Base-by-base conservation (phyloP, 2,888 invertebrate genomes). In the Syrista parreyssii region DNA sequence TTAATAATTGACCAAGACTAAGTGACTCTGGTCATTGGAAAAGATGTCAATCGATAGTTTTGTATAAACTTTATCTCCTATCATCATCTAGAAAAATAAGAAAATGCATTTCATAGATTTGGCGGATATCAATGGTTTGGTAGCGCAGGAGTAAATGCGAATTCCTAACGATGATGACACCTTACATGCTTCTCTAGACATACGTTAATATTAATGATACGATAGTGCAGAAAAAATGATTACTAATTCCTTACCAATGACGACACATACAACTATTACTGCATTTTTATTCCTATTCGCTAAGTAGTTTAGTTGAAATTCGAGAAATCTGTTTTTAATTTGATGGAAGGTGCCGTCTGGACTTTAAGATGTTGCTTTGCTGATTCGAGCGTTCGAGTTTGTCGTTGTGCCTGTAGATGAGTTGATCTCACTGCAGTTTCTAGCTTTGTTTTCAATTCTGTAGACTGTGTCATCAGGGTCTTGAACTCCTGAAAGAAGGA, bases 241-340 rank as follows among this genome's bases (percentile, higher is more conserved):
- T 68, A 40, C 40, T 72, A 30, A 35, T 33, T 55, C 9, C 55
- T 55, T 55, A 55, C 55, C 55, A 55, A 55, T 55, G 55, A 55
- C 55, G 55, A 55, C 23, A 55, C 23, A 55, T 9, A 23, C 23
- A 55, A 55, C 55, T 55, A 55, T 15, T 55, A 23, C 23, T 55
- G 55, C 23, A 55, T 23, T 23, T 23, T 55, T 23, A 55, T 55
- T 55, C 23, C 2, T 23, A 55, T 55, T 55, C 23, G 9, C 23
- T 55, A 23, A 15, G 23, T 55, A 40, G 69, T 87, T 92, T 94
- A 96, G 88, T 95, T 95, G 89, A 98, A 98, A 92, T 98, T 98
- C 88, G 97, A 97, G 91, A 98, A 98, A 92, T 98, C 97, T 3
- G 98, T 98, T 93, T 97, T 98, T 84, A 98, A 93, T 92, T 97